Conservation (phyloP, 2,888 invertebrate species). For the Desoria tigrina region DNA sequence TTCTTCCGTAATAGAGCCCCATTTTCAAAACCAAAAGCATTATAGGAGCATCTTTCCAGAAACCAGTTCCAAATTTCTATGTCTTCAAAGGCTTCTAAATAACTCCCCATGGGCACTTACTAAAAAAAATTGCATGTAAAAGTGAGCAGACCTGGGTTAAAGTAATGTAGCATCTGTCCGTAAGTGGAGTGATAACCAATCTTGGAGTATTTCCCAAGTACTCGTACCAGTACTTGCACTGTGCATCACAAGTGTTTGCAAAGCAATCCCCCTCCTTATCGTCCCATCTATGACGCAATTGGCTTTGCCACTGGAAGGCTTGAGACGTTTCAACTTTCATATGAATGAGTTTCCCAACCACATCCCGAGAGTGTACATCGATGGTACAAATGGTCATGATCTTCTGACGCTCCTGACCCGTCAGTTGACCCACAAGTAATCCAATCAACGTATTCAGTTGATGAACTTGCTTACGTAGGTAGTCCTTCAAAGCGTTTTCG, state of each 20-base stretch:
- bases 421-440: slow-evolving; percentile 82
- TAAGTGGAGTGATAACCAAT: slow-evolving; percentile 84
- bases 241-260: slow-evolving; percentile 83
- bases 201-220: slow-evolving; percentile 95
- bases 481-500: slow-evolving; percentile 93
- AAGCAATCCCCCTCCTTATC: slow-evolving; percentile 85
- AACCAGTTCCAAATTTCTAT: too few species aligned
- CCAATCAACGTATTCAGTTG: slow-evolving; percentile 89
- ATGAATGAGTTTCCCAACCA: slow-evolving; percentile 88
- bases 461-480: slow-evolving; percentile 84
- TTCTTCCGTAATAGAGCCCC: too few species aligned
- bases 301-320: slow-evolving; percentile 91
- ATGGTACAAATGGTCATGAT: slow-evolving; percentile 99
- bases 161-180: slow-evolving; percentile 82
- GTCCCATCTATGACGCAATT: slow-evolving; percentile 86
- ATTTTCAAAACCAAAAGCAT: too few species aligned
- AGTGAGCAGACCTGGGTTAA: too few species aligned
- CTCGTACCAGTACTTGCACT: slow-evolving; percentile 78
- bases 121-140: too few species aligned
- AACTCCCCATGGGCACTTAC: too few species aligned
- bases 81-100: too few species aligned
- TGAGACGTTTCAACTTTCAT: slow-evolving; percentile 85
- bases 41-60: too few species aligned
- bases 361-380: slow-evolving; percentile 94
- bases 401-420: slow-evolving; percentile 88